Conservation (phyloP, 1,140 invertebrate species). For the Halictus rubicundus region DNA sequence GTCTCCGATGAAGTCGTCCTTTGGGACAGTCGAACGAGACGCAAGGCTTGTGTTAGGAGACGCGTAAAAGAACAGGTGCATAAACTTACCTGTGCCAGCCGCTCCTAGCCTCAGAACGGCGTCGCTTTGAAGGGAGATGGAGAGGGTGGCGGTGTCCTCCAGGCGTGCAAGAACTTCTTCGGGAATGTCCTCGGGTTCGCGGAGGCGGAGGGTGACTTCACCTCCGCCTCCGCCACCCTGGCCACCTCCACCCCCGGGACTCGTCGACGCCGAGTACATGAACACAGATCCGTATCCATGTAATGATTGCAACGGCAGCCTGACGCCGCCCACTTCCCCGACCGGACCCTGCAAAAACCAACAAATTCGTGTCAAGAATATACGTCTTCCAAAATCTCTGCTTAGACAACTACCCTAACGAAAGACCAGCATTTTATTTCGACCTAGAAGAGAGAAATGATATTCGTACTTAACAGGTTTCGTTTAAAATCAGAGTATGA, state of each 20-base stretch:
- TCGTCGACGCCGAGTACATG: conserved; percentile 81
- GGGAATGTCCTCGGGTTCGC: conserved; percentile 80
- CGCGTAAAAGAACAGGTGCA: conserved; percentile 32
- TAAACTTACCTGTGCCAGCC: conserved; percentile 74
- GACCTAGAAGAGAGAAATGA: no score
- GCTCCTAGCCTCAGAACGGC: conserved; percentile 78
- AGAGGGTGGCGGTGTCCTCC: conserved; percentile 80
- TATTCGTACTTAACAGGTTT: no score
- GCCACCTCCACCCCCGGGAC: conserved; percentile 75
- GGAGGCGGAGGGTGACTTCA: conserved; percentile 80
- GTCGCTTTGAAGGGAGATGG: conserved; percentile 79
- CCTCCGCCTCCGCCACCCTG: conserved; percentile 76
- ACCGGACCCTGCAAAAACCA: conserved; percentile 78
- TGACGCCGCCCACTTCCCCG: conserved; percentile 81
- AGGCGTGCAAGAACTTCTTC: conserved; percentile 80
- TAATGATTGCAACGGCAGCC: conserved; percentile 80
- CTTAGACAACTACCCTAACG: no score
- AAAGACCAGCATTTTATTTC: no score
- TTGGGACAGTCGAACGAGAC: no score
- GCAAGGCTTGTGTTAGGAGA: no score
- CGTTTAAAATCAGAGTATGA: no score
- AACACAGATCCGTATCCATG: conserved; percentile 82
- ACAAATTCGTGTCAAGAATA: conserved; percentile 10
- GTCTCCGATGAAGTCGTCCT: no score
- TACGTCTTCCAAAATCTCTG: neutral